Percentiles rank a stretch among this genome's conserved stretches.
These are phyloP conservation scores for Forficula auricularia DNA, from an alignment of 1,140 invertebrate species.

Conservation along the genomic window DNA sequence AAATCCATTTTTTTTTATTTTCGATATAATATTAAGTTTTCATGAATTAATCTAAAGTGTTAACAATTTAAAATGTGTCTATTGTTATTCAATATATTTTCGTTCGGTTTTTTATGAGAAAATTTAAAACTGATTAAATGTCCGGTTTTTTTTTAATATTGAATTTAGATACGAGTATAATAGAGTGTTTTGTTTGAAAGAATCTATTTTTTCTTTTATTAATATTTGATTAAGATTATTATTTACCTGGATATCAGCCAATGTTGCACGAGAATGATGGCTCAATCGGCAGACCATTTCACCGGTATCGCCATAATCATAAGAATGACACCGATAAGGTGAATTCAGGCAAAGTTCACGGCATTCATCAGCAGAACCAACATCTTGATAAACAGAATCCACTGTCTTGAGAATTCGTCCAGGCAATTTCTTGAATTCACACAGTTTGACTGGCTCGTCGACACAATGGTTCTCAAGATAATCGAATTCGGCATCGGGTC, in stretches of 20 bases:
- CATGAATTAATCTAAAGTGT: too few relatives aligned
- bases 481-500: constrained; percentile 37
- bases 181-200: too few relatives aligned
- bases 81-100: too few relatives aligned
- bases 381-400: constrained; percentile 80
- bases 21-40: too few relatives aligned
- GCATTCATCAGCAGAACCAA: constrained; percentile 68
- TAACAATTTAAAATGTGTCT: too few relatives aligned
- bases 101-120: too few relatives aligned
- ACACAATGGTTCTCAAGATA: constrained; percentile 84
- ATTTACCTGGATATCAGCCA: constrained; percentile 66
- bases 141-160: too few relatives aligned
- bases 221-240: too few relatives aligned
- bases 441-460: constrained; percentile 73
- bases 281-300: constrained; percentile 81
- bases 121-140: too few relatives aligned
- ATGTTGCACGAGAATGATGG: constrained; percentile 73
- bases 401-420: constrained; percentile 83
- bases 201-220: too few relatives aligned
- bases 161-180: too few relatives aligned
- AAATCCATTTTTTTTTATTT: too few relatives aligned
- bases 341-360: constrained; percentile 74
- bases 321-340: constrained; percentile 72
- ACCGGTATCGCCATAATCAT: constrained; percentile 81
- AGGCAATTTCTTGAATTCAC: constrained; percentile 76